Evolutionary conservation across 2,113 vertebrate species (phyloP).

Genomic region (Odontesthes bonariensis): DNA sequence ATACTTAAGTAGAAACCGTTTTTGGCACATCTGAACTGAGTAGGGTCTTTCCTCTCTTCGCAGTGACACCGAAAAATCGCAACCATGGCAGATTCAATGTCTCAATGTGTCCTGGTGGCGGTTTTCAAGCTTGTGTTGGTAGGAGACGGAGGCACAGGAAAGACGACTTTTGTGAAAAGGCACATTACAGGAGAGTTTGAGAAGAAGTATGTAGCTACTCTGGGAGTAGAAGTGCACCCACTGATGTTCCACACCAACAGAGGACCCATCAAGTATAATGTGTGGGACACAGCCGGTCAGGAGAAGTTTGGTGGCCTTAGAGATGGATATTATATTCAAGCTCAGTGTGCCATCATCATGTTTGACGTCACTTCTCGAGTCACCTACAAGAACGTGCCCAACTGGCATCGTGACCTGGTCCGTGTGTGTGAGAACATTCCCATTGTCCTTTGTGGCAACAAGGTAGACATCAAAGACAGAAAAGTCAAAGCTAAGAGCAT

Average conservation of each 20-base stretch:
- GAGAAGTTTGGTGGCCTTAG: conserved; percentile 98
- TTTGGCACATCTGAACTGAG: too few relatives aligned
- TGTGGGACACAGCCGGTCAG: conserved; percentile 98
- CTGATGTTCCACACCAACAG: conserved; percentile 97
- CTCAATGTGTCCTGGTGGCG: conserved; percentile 51
- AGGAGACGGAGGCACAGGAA: conserved; percentile 96
- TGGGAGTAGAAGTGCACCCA: conserved; percentile 98
- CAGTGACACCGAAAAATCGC: conserved; percentile 50
- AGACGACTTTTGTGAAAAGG: conserved; percentile 98
- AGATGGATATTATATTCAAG: conserved; percentile 98
- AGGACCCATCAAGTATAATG: conserved; percentile 96
- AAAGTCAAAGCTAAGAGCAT: conserved; percentile 99
- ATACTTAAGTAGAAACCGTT: too few relatives aligned
- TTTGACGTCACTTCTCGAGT: conserved; percentile 98
- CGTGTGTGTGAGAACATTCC: conserved; percentile 99
- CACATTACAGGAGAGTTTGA: conserved; percentile 98
- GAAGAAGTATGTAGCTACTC: conserved; percentile 98
- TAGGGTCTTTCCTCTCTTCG: too few relatives aligned
- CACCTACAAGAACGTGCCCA: conserved; percentile 99
- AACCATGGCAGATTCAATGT: conserved; percentile 59
- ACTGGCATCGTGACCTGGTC: conserved; percentile 98
- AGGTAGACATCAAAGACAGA: conserved; percentile 99
- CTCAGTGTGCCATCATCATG: conserved; percentile 99
- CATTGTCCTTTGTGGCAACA: conserved; percentile 98
- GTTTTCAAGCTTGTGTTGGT: conserved; percentile 92